Base-by-base conservation (phyloP, 2,888 invertebrate species). In the Hypolimnas misippus region DNA sequence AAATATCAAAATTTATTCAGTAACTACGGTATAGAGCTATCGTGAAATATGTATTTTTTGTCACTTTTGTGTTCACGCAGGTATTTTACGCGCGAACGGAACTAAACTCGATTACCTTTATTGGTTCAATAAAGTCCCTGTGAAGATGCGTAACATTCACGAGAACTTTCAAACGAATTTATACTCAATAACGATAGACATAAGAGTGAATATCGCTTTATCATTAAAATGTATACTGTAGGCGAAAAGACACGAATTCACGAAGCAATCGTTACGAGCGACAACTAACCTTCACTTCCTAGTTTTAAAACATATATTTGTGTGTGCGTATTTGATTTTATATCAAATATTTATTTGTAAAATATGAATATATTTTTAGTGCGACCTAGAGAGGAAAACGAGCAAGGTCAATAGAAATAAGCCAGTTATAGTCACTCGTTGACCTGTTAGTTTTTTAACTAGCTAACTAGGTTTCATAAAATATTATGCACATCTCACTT, bases 361-460 rank as follows among this genome's bases (percentile, higher is more conserved):
- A 46, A 19, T 21, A 46, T 46, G 44, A 51, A 56, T 44, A 54
- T 55, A 7, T 29, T 38, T 52, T 49, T 50, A 40, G 40, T 10
- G 19, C 19, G n/a, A 57, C 53, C 49, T 53, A 50, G 17, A 50
- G 50, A 56, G 56, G 29, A 50, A 46, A 5, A 21, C 21, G 29
- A 38, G 33, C 52, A 62, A 59, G 57, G 58, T 50, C 59, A 49
- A 50, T 49, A 33, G 59, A 42, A 62, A 62, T 65, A 54, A 62
- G 25, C 52, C 53, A 53, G 56, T 57, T 49, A 61, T 56, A 61
- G 57, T 35, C 44, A 53, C 38, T 64, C 58, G 57, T 25, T 66
- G 67, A 64, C 62, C 64, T 56, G 65, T 66, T 61, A 64, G n/a
- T 38, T 38, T n/a, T 4, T n/a, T 38, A n/a, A 38, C n/a, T 38